Conservation (phyloP, 2,888 invertebrate species). For the Napeogenes sylphis region DNA sequence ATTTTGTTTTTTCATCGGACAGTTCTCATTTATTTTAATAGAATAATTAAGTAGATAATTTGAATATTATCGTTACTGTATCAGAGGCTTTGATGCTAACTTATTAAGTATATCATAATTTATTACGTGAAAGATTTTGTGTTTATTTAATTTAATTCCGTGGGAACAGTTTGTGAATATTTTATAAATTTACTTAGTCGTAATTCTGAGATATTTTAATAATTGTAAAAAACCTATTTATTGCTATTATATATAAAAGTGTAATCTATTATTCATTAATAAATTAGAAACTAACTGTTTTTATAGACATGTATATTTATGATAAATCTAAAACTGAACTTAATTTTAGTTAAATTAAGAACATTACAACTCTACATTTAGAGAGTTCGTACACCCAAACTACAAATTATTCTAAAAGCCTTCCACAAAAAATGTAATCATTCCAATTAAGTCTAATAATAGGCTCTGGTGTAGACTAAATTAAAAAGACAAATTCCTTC, state of each 20-base stretch:
- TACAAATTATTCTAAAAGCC: constrained; percentile 66
- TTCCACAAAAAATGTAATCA: constrained; percentile 71
- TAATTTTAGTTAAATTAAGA: too few relatives aligned
- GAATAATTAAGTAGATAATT: constrained; percentile 30
- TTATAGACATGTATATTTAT: too few relatives aligned
- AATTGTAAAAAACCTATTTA: too few relatives aligned
- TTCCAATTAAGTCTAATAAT: constrained; percentile 78
- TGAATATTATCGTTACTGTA: constrained; percentile 33
- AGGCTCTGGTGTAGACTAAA: constrained; percentile 64
- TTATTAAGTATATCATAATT: constrained; percentile 25
- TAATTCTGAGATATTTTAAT: neutral
- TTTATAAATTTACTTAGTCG: neutral
- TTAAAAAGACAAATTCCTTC: constrained; percentile 77
- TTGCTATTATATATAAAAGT: too few relatives aligned
- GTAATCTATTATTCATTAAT: too few relatives aligned
- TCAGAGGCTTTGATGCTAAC: constrained; percentile 22
- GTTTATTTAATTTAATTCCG: constrained; percentile 18
- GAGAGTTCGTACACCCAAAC: constrained; percentile 44
- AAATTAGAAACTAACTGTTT: too few relatives aligned
- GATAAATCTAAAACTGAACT: too few relatives aligned
- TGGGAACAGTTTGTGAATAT: constrained; percentile 9
- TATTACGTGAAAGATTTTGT: constrained; percentile 24
- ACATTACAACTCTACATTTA: neutral
- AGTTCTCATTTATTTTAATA: constrained; percentile 36
- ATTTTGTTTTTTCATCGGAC: constrained; percentile 26